phyloP scores from a whole-genome alignment of 2,113 vertebrate genomes.

The Cepphus grylle region DNA sequence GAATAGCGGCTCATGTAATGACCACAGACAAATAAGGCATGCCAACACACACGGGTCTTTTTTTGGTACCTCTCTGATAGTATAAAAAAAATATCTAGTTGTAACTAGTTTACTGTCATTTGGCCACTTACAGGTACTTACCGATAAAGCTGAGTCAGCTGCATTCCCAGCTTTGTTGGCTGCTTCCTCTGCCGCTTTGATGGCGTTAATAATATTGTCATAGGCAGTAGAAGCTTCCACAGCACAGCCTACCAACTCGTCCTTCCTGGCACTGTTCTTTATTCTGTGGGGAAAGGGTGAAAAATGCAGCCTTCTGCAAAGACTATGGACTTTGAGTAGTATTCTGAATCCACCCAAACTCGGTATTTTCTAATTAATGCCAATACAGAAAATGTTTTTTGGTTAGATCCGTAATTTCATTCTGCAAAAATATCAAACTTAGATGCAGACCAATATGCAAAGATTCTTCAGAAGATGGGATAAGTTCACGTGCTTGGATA shows the following conservation, averaged over 20 bases:
- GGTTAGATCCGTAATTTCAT: neutral
- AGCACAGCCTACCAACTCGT: slow-evolving; percentile 80
- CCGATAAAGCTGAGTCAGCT: slow-evolving; percentile 81
- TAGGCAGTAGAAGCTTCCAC: slow-evolving; percentile 87
- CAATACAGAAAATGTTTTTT: neutral
- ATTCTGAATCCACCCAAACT: neutral
- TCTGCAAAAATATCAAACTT: neutral
- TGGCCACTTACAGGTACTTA: slow-evolving; percentile 51
- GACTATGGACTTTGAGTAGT: neutral
- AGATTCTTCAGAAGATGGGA: neutral
- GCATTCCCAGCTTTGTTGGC: slow-evolving; percentile 83
- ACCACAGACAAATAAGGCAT: neutral
- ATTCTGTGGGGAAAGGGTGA: slow-evolving; percentile 67
- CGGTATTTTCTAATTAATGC: neutral
- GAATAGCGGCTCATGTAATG: neutral
- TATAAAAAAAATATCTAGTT: neutral
- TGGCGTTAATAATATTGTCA: slow-evolving; percentile 87
- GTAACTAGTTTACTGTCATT: neutral
- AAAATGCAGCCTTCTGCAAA: neutral
- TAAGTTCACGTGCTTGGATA: neutral
- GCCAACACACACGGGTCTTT: neutral
- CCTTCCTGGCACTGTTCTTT: slow-evolving; percentile 79
- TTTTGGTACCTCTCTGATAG: neutral
- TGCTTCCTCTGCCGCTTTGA: slow-evolving; percentile 86
- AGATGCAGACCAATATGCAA: neutral